Evolutionary conservation across 1,140 invertebrate genomes (phyloP).

Genomic region (Caerostris darwini): DNA sequence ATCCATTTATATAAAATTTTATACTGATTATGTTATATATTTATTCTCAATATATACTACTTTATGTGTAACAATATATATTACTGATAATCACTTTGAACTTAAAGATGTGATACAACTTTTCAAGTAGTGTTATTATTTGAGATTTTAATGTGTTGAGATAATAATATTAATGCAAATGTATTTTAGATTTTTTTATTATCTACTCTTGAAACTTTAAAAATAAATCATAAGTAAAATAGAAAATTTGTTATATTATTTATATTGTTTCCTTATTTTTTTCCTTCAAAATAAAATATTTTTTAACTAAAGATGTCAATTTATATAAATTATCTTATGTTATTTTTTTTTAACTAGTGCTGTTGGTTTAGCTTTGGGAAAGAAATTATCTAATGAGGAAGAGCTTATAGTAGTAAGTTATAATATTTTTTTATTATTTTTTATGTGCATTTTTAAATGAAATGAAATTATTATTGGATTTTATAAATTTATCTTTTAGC

Average conservation of each 20-base stretch:
- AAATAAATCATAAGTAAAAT: not conserved
- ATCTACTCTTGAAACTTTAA: not conserved
- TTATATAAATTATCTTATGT: not conserved
- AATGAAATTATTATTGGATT: too few relatives aligned
- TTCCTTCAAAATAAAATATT: not conserved
- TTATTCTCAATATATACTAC: too few relatives aligned
- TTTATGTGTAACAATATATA: too few relatives aligned
- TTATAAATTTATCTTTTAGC: too few relatives aligned
- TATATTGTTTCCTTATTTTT: not conserved
- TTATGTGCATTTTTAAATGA: too few relatives aligned
- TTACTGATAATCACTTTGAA: too few relatives aligned
- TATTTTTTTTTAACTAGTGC: constrained; percentile 83
- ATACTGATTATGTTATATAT: too few relatives aligned
- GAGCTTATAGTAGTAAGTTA: constrained; percentile 84
- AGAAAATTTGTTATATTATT: not conserved
- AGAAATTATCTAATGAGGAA: constrained; percentile 87
- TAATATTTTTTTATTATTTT: not conserved
- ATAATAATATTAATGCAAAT: not conserved
- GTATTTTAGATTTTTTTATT: not conserved
- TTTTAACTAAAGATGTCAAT: not conserved
- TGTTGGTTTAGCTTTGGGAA: constrained; percentile 90
- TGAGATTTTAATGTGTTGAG: not conserved
- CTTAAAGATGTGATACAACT: too few relatives aligned
- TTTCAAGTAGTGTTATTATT: not conserved
- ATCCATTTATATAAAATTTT: too few relatives aligned